Base-by-base conservation (phyloP, 1,140 invertebrate species). In the Pollicipes pollicipes region DNA sequence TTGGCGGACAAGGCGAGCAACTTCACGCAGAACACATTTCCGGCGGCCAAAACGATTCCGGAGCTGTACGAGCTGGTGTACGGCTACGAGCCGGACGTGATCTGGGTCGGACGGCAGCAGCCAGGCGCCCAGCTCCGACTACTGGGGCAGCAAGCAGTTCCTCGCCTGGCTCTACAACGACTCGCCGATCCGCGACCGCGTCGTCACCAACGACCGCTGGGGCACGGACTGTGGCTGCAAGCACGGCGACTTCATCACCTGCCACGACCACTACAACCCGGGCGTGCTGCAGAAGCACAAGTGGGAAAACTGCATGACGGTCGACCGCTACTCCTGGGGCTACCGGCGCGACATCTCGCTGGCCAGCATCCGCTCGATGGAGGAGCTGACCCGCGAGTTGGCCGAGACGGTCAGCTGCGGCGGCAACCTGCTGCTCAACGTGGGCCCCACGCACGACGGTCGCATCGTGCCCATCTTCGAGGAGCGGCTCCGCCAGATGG, bases 81-180 rank as follows among this genome's bases (percentile, higher is more conserved):
- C 45, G 81, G 82, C 68, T 98, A 97, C 78, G 79, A 89, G 73
- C 95, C 95, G 0, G 90, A 94, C 70, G 80, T 98, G 3, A 35
- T 73, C 27, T 98, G 95, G n/a, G 95, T 91, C 93, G 0, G 94
- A 97, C 80, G 94, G 94, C 3, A 83, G 85, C 68, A 80, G 79
- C 79, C 79, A 77, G 69, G 72, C 76, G 30, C 68, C 72, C 8
- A 17, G 26, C 64, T 76, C 77, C 75, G 82, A 83, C 0, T 97
- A 97, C 76, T 98, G 84, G 84, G 81, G 80, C 66, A 77, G 77
- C 3, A 68, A 66, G 68, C 77, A 81, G 63, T 85, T 84, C 75
- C 80, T 98, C 3, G 88, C 94, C 17, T 98, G 94, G 93, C 81
- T 98, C 0, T 98, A 95, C 76, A 97, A 96, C 79, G 88, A 94